Conservation (phyloP, 35 echinoderm and acorn worm species). For the Acanthaster planci region DNA sequence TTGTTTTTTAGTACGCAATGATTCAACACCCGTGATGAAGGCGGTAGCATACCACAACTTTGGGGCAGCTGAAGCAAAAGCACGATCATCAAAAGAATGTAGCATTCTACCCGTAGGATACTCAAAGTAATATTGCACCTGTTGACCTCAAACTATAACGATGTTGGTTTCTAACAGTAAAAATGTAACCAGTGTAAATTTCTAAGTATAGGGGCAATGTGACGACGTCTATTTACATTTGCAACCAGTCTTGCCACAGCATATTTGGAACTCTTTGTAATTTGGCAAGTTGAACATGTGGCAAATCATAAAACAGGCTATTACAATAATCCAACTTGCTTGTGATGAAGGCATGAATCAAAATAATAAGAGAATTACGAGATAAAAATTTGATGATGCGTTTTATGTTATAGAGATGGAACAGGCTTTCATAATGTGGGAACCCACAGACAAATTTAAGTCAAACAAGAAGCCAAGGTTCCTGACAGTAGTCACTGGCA, state of each 20-base stretch:
- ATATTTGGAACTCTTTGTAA: constrained; percentile 9
- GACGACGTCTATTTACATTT: too few species aligned
- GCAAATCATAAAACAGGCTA: constrained; percentile 22
- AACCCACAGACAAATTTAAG: not conserved
- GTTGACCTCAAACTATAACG: not conserved
- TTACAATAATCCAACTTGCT: constrained; percentile 16
- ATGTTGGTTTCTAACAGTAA: not conserved
- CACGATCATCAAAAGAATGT: not conserved
- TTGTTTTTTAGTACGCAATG: too few species aligned
- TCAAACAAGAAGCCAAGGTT: constrained; percentile 11
- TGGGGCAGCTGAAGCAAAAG: not conserved
- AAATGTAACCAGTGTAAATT: not conserved
- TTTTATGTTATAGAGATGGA: too few species aligned
- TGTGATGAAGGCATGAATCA: too few species aligned
- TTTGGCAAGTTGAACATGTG: not conserved
- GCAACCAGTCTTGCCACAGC: not conserved
- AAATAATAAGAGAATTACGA: too few species aligned
- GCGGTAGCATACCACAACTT: not conserved
- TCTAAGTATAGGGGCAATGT: constrained; percentile 7
- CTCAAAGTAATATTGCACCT: not conserved
- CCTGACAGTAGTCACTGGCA: not conserved
- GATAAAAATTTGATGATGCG: too few species aligned
- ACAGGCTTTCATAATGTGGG: not conserved
- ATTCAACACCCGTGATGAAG: not conserved
- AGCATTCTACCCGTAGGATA: not conserved